Evolutionary conservation across 2,113 vertebrate genomes (phyloP), one percentile per base, ranked within the genome.

Genomic region (Hemiscyllium ocellatum): DNA sequence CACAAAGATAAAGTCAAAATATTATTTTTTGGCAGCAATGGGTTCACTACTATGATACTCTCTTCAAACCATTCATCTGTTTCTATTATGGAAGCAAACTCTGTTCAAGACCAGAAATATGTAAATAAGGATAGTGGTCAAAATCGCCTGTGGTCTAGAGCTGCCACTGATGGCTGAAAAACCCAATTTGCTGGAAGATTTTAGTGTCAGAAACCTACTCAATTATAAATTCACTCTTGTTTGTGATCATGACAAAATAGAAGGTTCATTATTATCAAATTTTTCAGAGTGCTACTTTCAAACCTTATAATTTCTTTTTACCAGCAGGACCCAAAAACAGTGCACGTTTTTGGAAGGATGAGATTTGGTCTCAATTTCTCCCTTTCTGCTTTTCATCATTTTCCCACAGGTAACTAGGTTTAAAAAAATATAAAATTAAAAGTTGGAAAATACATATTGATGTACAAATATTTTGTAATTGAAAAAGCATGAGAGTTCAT

Each of bases 341-440:
- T 47, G 93, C 15, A 47, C 2, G 3, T 26, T 20, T 5, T 1
- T 50, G 66, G 3, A 70, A 22, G 0, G 37, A 47, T 0, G 24
- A 47, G 93, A 42, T 52, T 3, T 95, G 26, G 2, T 13, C 22
- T 47, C 1, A 72, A 95, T 50, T 17, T 50, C 12, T 95, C 69
- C 93, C 8, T 50, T 72, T 95, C 12, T 95, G 37, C 4, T 47
- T 15, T 50, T 72, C 37, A 72, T 1, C 93, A 50, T 95, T 29
- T 17, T 26, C 93, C 93, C 93, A 95, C 93, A 95, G 15, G 66
- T 70, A 95, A 95, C 93, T 95, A 50, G 93, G 70, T 72, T 26
- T 70, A 70, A 95, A 95, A 20, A 22, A 6, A 50, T 29, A 42
- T 17, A 95, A 70, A 72, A 24, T 72, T 50, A 70, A 4, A 47